A percentile compares a stretch with the other conserved stretches of the same genome.
phyloP scores from a whole-genome alignment of 2,113 vertebrate species.

The Pomatorhinus ruficollis region DNA sequence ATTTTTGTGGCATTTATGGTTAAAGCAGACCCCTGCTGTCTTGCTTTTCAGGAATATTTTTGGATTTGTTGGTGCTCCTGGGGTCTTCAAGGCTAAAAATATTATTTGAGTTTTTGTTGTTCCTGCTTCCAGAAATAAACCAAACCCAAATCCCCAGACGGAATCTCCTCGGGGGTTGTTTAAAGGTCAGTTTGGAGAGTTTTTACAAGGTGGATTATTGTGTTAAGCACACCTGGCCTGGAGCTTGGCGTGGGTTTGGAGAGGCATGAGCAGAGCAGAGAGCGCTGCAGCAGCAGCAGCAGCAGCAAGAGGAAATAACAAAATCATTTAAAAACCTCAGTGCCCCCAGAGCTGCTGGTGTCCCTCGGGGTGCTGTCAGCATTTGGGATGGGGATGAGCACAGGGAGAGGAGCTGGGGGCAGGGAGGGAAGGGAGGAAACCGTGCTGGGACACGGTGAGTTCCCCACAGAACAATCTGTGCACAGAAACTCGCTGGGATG shows the following conservation, averaged over 20 bases:
- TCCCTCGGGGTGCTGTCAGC: neutral
- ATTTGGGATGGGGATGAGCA: neutral
- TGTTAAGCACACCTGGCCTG: neutral
- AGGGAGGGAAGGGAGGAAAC: neutral
- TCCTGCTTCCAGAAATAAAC: conserved; percentile 1
- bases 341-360: neutral
- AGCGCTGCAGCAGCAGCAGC: neutral
- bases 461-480: neutral
- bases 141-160: neutral
- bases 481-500: neutral
- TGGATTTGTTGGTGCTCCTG: neutral
- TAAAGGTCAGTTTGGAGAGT: neutral
- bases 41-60: conserved; percentile 44
- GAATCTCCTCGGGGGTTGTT: neutral
- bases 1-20: neutral
- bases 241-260: neutral
- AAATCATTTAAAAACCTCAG: neutral
- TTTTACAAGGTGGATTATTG: neutral
- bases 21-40: neutral
- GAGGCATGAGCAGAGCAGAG: neutral
- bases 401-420: neutral
- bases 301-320: neutral
- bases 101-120: neutral
- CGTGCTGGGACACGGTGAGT: neutral
- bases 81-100: neutral